Base-by-base conservation (phyloP, 1,140 invertebrate genomes). In the Druon quercuslanigerum region DNA sequence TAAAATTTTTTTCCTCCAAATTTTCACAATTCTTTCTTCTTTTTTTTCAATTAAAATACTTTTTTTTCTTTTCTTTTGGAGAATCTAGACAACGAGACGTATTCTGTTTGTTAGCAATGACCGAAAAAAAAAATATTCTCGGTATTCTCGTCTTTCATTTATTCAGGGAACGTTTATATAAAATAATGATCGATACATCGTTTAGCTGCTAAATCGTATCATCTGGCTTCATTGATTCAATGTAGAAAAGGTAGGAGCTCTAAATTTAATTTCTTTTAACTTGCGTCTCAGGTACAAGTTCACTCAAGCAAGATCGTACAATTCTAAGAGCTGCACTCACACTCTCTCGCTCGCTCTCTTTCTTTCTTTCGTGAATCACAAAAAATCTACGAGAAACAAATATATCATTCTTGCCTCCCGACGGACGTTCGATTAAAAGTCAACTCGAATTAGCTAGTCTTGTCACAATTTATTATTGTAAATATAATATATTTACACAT, bases 401-500 rank as follows among this genome's bases (percentile, higher is more conserved):
- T n/a, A 66, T 66, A 66, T 66, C 8, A 66, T 66, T 66, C 60
- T 66, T 66, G 60, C 60, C 60, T 66, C 25, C 60, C 40, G 33
- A 66, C 20, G 25, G 20, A 66, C 60, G 60, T 66, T 66, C 60
- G 60, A 66, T 66, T 40, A 66, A 66, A 66, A 66, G 60, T 66
- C 60, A 66, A 66, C 60, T 66, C 60, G 60, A 66, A 66, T 66
- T 66, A 66, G 60, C 60, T 66, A 66, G 60, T 86, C 77, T 85
- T 78, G 86, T 87, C 82, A 87, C 84, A 83, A 86, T 88, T 89
- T 87, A 85, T 88, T 84, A 85, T 87, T 88, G 88, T 87, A 90
- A 89, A 90, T 88, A 85, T 86, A 77, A 82, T 86, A 85, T 88
- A 90, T 89, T 89, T 90, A 90, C 87, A 90, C 85, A 88, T 87